Percentiles rank a stretch among this genome's conserved stretches.
Evolutionary conservation across 2,113 vertebrate genomes (phyloP).

Genomic region (Epinephelus lanceolatus): DNA sequence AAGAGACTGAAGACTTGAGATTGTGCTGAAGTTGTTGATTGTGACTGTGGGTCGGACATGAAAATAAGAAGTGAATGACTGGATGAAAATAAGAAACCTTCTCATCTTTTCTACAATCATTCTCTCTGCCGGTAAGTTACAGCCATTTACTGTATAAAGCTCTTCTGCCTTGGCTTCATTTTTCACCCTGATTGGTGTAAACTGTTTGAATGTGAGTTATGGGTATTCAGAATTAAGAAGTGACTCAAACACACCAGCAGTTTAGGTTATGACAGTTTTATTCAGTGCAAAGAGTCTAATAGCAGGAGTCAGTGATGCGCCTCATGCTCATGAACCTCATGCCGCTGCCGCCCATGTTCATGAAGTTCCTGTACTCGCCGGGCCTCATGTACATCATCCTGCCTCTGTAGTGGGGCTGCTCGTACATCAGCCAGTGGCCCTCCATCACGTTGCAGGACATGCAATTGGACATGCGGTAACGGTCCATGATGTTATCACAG

Average conservation of each 20-base stretch:
- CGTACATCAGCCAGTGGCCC: conserved; percentile 85
- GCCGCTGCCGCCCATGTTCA: conserved; percentile 62
- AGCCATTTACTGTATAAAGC: too few relatives aligned
- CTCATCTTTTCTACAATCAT: too few relatives aligned
- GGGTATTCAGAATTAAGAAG: background rate
- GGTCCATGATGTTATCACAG: conserved; percentile 80
- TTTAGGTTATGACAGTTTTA: conserved; percentile 70
- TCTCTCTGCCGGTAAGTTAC: too few relatives aligned
- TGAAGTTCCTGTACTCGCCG: conserved; percentile 81
- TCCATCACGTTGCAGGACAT: conserved; percentile 86
- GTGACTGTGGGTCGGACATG: background rate
- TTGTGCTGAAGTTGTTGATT: background rate
- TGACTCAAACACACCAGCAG: background rate
- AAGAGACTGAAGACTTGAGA: background rate
- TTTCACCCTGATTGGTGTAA: background rate
- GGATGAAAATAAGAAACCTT: background rate
- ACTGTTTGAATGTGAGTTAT: background rate
- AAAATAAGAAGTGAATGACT: background rate
- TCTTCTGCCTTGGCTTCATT: too few relatives aligned
- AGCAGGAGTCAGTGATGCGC: conserved; percentile 79
- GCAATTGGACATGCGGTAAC: conserved; percentile 82
- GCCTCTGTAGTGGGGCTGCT: conserved; percentile 81
- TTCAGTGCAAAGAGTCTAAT: conserved; percentile 68
- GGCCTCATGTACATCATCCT: conserved; percentile 81
- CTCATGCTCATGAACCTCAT: conserved; percentile 80